Base-by-base conservation (phyloP, 1,140 invertebrate species). In the Ostrea edulis region DNA sequence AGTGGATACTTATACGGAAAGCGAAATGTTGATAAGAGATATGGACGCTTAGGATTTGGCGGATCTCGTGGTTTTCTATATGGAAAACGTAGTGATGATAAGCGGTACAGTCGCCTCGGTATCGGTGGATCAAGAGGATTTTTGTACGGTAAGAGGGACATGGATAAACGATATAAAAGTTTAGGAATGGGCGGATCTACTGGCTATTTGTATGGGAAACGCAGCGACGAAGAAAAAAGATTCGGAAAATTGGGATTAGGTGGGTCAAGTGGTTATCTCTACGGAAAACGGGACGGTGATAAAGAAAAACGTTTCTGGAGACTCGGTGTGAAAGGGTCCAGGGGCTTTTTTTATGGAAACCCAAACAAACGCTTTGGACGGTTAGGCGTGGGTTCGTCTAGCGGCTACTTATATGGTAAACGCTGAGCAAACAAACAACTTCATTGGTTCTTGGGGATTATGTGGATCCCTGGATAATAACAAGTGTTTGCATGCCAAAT, bases 141-240 rank as follows among this genome's bases (percentile, higher is more conserved):
- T 29, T 35, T 62, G 12, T 81, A 85, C 5, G 52, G 65, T 11
- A 85, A 82, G 52, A 85, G 87, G 8, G 81, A 54, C 20, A 29
- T 22, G 20, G 88, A 87, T 5, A 89, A 89, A 53, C 62, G 88
- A 82, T 89, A 87, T 82, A 86, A 86, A 51, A 86, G 86, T 9
- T 58, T 89, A 52, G 86, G 86, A 52, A 87, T 89, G 54, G 86
- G 86, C 51, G 87, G 87, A 11, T 88, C 65, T n/a, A 29, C 53
- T 25, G 81, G 84, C 65, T 68, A 54, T 29, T 11, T 62, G n/a
- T 81, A 88, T 11, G 52, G 65, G 2, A 85, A 82, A 53, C 77
- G 87, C 8, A 62, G 44, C 20, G 44, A 83, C 14, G 44, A 25
- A 14, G 52, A 83, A 4, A 83, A 83, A 52, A 22, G 82, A 20